A percentile compares a stretch with the other conserved stretches of the same genome.
phyloP scores from a whole-genome alignment of 2,113 vertebrate species.

The Arizona elegans region DNA sequence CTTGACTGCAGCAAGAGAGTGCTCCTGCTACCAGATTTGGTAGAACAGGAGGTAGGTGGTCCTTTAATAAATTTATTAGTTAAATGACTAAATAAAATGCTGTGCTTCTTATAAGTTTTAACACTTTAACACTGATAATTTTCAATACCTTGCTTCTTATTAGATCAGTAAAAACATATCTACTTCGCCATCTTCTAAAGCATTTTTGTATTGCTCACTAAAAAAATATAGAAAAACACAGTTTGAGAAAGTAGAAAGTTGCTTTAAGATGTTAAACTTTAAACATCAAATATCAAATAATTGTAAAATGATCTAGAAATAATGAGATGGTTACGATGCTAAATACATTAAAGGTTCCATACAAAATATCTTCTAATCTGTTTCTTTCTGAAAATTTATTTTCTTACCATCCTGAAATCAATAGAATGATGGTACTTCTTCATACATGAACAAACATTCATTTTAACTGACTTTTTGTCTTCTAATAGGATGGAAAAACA shows the following conservation, averaged over 20 bases:
- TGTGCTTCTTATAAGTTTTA: neutral
- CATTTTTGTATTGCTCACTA: neutral
- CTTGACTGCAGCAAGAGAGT: neutral
- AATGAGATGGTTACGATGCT: neutral
- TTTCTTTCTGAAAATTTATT: conserved; percentile 3
- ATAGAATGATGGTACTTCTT: neutral
- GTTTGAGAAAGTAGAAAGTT: neutral
- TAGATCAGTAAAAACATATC: neutral
- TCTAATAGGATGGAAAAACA: conserved; percentile 87
- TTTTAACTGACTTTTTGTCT: conserved; percentile 41
- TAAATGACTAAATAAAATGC: neutral
- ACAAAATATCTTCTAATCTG: neutral
- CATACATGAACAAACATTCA: neutral
- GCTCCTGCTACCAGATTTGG: neutral
- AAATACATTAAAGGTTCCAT: neutral
- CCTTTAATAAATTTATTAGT: neutral
- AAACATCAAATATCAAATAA: neutral
- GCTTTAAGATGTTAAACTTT: neutral
- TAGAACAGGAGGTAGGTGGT: neutral
- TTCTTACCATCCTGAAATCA: neutral
- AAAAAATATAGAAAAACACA: neutral
- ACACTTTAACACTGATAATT: neutral
- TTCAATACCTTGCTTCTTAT: neutral
- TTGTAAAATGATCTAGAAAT: neutral
- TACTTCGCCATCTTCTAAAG: neutral